phyloP scores from a whole-genome alignment of 2,888 invertebrate species.

The Desoria tigrina region DNA sequence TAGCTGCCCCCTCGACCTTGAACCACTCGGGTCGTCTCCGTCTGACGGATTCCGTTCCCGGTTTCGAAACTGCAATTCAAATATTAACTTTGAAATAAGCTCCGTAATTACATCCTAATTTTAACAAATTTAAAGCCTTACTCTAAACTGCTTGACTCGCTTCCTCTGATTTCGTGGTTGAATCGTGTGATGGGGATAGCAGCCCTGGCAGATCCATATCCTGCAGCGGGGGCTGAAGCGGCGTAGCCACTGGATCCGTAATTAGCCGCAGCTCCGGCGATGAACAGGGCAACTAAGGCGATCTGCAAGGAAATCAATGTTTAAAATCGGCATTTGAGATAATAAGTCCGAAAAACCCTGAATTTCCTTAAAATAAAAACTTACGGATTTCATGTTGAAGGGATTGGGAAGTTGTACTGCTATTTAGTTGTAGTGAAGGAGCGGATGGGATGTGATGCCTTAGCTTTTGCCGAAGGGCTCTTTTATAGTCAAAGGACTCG shows the following conservation, averaged over 20 bases:
- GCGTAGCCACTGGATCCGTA: constrained; percentile 14
- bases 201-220: constrained; percentile 3
- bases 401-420: neutral
- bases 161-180: constrained; percentile 31
- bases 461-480: no score
- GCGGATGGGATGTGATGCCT: no score
- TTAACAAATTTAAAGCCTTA: no score
- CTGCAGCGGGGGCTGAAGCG: neutral
- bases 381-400: constrained; percentile 35
- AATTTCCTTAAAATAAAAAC: constrained; percentile 3
- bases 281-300: constrained; percentile 21
- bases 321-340: no score
- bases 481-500: no score
- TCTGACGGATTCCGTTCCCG: constrained; percentile 36
- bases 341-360: no score
- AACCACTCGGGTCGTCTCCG: constrained; percentile 27
- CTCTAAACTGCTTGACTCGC: constrained; percentile 7
- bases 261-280: constrained; percentile 32
- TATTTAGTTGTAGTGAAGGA: no score
- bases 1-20: constrained; percentile 25
- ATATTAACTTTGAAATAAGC: no score
- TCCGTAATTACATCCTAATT: no score
- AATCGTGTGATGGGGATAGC: constrained; percentile 33
- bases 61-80: constrained; percentile 28
- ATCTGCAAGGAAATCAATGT: no score